phyloP scores from a whole-genome alignment of 2,113 vertebrate species.

The Orycteropus afer region DNA sequence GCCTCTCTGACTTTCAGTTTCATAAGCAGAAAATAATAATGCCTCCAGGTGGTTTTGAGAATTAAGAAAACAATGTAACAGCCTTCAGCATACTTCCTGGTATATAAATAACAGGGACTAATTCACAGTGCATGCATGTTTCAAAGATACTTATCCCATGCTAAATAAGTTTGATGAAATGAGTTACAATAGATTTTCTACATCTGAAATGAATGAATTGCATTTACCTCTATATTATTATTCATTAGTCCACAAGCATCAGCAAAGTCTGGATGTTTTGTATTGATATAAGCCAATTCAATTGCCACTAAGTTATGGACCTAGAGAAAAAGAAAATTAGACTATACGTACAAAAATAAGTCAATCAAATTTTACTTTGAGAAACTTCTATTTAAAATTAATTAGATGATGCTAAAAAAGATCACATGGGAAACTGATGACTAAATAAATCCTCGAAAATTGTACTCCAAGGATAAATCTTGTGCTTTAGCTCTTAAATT shows the following conservation, averaged over 20 bases:
- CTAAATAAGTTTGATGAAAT: background rate
- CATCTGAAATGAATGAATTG: background rate
- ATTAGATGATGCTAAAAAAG: slow-evolving; percentile 3
- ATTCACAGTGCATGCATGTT: background rate
- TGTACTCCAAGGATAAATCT: slow-evolving; percentile 3
- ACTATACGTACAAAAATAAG: background rate
- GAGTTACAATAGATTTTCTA: background rate
- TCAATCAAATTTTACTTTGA: slow-evolving; percentile 16
- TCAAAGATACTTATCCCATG: background rate
- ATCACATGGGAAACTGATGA: background rate
- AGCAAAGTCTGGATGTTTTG: slow-evolving; percentile 99
- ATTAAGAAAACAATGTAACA: slow-evolving; percentile 20
- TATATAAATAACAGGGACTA: background rate
- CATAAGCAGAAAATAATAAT: slow-evolving; percentile 36
- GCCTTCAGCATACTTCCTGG: background rate
- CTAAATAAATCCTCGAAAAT: slow-evolving; percentile 2
- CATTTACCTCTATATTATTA: slow-evolving; percentile 96
- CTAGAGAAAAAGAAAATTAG: slow-evolving; percentile 82
- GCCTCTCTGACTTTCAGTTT: background rate
- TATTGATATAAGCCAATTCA: slow-evolving; percentile 99
- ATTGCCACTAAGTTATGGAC: slow-evolving; percentile 99
- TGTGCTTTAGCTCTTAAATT: slow-evolving; percentile 29
- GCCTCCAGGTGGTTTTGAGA: background rate
- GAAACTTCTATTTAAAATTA: background rate
- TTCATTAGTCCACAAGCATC: slow-evolving; percentile 98